Evolutionary conservation across 2,113 vertebrate genomes (phyloP), one percentile per base, ranked within the genome.

Genomic region (Pseudopodoces humilis): DNA sequence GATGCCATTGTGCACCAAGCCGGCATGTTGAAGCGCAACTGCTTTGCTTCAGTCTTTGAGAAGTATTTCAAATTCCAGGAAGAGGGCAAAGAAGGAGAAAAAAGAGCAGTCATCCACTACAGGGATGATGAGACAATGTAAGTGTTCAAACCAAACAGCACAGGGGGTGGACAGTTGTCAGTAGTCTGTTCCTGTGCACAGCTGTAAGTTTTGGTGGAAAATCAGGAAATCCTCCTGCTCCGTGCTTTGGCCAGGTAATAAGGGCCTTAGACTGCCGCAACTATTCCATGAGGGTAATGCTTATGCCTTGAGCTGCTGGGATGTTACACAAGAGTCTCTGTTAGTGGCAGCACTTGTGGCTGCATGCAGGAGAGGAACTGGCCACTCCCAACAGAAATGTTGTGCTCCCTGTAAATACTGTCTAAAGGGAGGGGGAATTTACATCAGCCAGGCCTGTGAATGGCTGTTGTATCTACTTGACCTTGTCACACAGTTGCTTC

Each of bases 41-140:
- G 99, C 97, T 99, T 99, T 70, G 99, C 99, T 83, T 99, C 99
- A 0, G 99, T 99, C 68, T 99, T 99, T 52, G 99, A 99, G 95
- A 99, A 99, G 93, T 99, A 99, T 95, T 99, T 99, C 97, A 99
- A 99, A 93, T 99, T 99, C 97, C 99, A 99, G 97, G 99, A 99
- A 87, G 99, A 99, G 72, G 99, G 99, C 82, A 99, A 98, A 81
- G 99, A 99, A 94, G 99, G 99, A 77, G 99, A 99, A 97, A 97
- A 97, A 93, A 98, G 99, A 92, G 99, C 99, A 2, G 99, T 99
- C 91, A 99, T 99, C 95, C 99, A 99, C 98, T 99, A 99, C 98
- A 98, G 99, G 93, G 99, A 99, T 2, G 99, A 99, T 39, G 99
- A 99, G 97, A 99, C 99, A 83, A 99, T 99, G 99, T 99, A 97